Base-by-base conservation (phyloP, 2,888 invertebrate species). In the Drosophila nr. fundita region DNA sequence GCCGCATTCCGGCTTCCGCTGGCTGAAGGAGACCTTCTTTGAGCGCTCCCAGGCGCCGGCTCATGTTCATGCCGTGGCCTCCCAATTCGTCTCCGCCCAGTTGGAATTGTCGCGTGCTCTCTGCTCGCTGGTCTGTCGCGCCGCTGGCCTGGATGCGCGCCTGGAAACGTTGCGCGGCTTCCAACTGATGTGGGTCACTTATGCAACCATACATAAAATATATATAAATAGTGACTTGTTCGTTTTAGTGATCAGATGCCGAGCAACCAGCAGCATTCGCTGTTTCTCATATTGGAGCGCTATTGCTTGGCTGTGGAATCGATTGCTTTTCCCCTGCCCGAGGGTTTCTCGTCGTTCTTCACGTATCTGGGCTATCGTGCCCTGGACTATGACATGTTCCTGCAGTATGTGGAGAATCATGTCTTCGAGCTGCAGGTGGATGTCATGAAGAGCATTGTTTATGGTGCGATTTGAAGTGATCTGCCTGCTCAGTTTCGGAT, bases 271-370 rank as follows among this genome's bases (percentile, higher is more conserved):
- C 95, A 96, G 70, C 95, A 95, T 91, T 94, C 96, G 29, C 92
- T 98, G 57, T 97, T 97, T 91, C 95, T 96, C 75, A 94, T 96
- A 34, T 93, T 98, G 78, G 98, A 98, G 92, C 95, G 97, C 83
- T 98, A 97, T 93, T 96, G 96, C 85, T 94, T 96, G 82, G 96
- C 97, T 1, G 95, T 96, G 24, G 97, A 97, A 90, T 95, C 96
- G 5, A 94, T 97, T 76, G 97, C 97, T 36, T 98, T 96, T 92
- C 97, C 97, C 0, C 93, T 97, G 78, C 97, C 98, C 15, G 96
- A 97, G 90, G 98, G 98, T 18, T 98, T 98, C 92, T 96, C 96
- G 24, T 97, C 98, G 6, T 98, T 97, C 94, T 97, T 98, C 92
- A 96, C 97, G 3, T 97, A 97, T 92, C 94, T 98, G 62, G 98